Base-by-base conservation (phyloP, 2,797 vertebrate species). In the Eospalax fontanierii region DNA sequence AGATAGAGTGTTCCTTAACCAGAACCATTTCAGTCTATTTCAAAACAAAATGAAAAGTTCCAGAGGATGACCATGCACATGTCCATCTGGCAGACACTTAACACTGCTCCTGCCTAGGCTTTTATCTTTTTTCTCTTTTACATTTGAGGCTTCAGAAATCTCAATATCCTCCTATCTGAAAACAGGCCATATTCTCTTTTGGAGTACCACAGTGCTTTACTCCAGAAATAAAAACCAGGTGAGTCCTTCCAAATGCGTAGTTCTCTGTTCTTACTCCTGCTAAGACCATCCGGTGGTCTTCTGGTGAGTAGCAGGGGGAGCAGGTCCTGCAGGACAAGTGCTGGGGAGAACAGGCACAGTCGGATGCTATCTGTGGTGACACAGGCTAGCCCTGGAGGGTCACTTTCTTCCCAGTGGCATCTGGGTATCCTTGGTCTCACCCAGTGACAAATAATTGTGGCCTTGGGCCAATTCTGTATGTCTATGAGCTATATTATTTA, bases 161-260 rank as follows among this genome's bases (percentile, higher is more conserved):
- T 71, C n/a, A 89, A 28, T 4, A 61, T 38, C 87, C 30, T 71
- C 12, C 68, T 94, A 14, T 93, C 74, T 94, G 63, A 90, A 93
- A 92, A 46, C 70, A 70, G 81, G 74, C 30, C 66, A 75, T 46
- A 46, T 79, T 87, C 50, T 9, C 46, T 90, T 68, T 15, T 3
- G 33, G 65, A 70, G 43, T 50, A 26, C 70, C 18, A 88, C 70
- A 81, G 73, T 15, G 22, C 21, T 89, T 89, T 78, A 40, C 54
- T 96, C 54, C 66, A 90, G 71, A 87, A 93, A 91, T 46, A 71
- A 93, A 76, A 85, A 76, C 15, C 9, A 88, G 85, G 4, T 66
- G 74, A 90, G 26, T 59, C 43, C 40, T 91, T 97, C 80, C 61
- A 93, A 89, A 93, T 78, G 74, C 70, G 90, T 61, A 61, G 63